These are phyloP conservation scores for Theretra japonica DNA, from an alignment of 2,888 invertebrate genomes.

Conservation along the genomic window DNA sequence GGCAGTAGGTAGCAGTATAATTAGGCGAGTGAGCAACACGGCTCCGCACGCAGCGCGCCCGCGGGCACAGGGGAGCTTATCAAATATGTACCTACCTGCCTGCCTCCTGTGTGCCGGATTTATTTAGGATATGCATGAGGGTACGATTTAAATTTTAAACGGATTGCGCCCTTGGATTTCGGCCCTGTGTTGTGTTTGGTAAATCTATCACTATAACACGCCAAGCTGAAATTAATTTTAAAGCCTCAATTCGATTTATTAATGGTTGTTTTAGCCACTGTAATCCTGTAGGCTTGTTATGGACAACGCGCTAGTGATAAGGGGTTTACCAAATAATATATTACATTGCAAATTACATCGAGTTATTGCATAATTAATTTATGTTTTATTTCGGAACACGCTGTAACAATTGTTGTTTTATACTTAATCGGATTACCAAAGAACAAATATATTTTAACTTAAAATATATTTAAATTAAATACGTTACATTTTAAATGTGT, in stretches of 20 bases:
- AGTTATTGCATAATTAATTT: neutral
- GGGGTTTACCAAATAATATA: conserved; percentile 62
- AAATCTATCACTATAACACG: conserved; percentile 77
- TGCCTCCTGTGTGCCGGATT: conserved; percentile 78
- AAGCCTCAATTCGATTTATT: conserved; percentile 70
- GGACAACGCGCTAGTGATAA: conserved; percentile 61
- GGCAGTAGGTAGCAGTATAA: conserved; percentile 66
- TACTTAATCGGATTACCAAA: neutral
- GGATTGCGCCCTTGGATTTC: conserved; percentile 83
- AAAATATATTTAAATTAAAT: neutral
- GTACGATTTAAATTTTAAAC: conserved; percentile 84
- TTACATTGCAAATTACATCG: conserved; percentile 50
- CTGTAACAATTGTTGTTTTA: neutral
- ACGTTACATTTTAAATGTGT: too few species aligned
- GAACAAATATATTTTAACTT: neutral
- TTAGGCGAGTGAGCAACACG: conserved; percentile 70
- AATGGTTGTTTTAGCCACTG: conserved; percentile 70
- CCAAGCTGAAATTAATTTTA: conserved; percentile 62
- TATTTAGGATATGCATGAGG: conserved; percentile 85
- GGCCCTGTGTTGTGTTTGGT: conserved; percentile 75
- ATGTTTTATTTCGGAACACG: neutral
- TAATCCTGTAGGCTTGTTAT: conserved; percentile 57
- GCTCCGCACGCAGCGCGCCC: conserved; percentile 55
- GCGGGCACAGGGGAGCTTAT: conserved; percentile 74
- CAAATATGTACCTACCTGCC: conserved; percentile 83